Base-by-base conservation (phyloP, 2,113 vertebrate species). In the Abramis brama region DNA sequence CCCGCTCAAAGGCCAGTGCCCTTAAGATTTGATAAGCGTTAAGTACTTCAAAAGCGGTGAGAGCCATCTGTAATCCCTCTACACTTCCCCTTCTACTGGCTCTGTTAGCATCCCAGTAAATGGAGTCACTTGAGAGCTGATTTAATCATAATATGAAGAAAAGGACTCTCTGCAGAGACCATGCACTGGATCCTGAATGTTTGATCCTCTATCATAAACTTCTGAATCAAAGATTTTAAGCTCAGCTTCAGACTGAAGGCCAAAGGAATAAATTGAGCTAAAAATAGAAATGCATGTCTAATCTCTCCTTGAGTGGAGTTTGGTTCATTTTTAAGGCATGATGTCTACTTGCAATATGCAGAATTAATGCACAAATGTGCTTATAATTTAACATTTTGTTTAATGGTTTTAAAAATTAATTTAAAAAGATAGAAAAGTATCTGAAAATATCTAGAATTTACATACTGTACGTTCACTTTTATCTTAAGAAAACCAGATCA, bases 1-100 rank as follows among this genome's bases (percentile, higher is more conserved):
- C 64, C 85, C 57, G 70, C 30, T 85, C 62, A 86, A 86, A 83
- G 60, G 68, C 30, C 86, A 87, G 79, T 23, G 83, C 71, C 50
- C 82, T 79, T 47, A 79, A 73, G 78, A 85, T 47, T 87, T 79
- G 76, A 82, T 39, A 62, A 82, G 60, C 52, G 43, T 86, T 81
- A 82, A 84, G 62, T 78, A 85, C 57, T 59, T 85, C 39, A 80
- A 47, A 30, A 84, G 62, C 30, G 21, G 36, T 47, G 52, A 64
- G 68, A 62, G 33, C 21, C 82, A 43, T 36, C 62, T 83, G 27
- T 81, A 84, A 88, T 68, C 76, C 77, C 78, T 85, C 80, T 89
- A 82, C 78, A 39, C 52, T 71, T 77, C 74, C 52, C 11, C 55
- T 83, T 60, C 55, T 52, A 55, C 55, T 10, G 17, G 71, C 50